A percentile compares a stretch with the other conserved stretches of the same genome.
Conservation (phyloP, 2,888 invertebrate genomes). For the Teinopalpus imperialis region DNA sequence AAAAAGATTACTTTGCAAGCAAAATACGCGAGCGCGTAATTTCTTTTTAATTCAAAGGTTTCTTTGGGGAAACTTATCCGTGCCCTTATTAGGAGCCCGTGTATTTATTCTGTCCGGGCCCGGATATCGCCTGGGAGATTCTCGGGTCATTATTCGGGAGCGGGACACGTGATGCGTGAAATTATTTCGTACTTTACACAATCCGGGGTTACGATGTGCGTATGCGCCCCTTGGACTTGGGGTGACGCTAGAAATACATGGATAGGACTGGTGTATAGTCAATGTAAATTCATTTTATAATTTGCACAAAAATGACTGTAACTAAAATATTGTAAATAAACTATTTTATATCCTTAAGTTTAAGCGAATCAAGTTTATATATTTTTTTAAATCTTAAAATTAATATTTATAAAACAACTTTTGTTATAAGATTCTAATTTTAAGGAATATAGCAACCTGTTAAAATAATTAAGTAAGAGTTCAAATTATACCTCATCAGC, state of each 20-base stretch:
- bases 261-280: constrained; percentile 43
- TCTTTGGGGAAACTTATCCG: constrained; percentile 50
- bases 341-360: too few species aligned
- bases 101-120: constrained; percentile 68
- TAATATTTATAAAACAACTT: too few species aligned
- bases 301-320: too few species aligned
- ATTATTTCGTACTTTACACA: constrained; percentile 82
- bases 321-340: too few species aligned
- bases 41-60: constrained; percentile 45
- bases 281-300: too few species aligned
- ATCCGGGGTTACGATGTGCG: constrained; percentile 62
- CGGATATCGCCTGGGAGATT: constrained; percentile 49
- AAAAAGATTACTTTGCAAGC: too few species aligned
- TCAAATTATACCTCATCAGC: too few species aligned
- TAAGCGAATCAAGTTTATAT: too few species aligned
- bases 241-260: constrained; percentile 41
- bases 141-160: constrained; percentile 74
- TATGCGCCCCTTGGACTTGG: constrained; percentile 54
- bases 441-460: too few species aligned
- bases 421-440: too few species aligned
- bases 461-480: too few species aligned
- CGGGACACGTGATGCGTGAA: constrained; percentile 79
- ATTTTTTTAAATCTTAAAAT: too few species aligned
- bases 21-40: constrained; percentile 31
- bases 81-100: constrained; percentile 54